Evolutionary conservation across 2,888 invertebrate genomes (phyloP).

Genomic region (Apotomis turbidana): DNA sequence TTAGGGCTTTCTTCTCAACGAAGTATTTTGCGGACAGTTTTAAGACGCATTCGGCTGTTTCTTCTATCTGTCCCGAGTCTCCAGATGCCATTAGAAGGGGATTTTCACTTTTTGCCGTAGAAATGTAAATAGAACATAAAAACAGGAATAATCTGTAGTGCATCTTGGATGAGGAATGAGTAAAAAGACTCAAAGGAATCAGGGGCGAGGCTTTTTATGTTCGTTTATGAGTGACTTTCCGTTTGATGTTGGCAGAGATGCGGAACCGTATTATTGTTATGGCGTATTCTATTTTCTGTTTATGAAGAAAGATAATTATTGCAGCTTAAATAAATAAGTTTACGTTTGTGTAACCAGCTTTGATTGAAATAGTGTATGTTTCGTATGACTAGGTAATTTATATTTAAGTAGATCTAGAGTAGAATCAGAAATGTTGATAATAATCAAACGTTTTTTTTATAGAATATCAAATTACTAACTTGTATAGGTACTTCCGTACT

Average conservation of each 20-base stretch:
- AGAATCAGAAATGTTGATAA: no score
- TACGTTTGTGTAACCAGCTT: no score
- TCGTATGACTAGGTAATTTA: no score
- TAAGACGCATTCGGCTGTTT: conserved; percentile 79
- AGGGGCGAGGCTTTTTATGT: conserved; percentile 21
- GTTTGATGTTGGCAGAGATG: conserved; percentile 29
- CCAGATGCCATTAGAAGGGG: conserved; percentile 68
- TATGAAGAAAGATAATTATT: not conserved
- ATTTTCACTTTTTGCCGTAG: conserved; percentile 61
- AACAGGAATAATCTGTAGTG: conserved; percentile 45
- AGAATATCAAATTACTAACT: no score
- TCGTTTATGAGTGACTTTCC: conserved; percentile 15
- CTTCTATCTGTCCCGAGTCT: conserved; percentile 68
- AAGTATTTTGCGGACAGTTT: conserved; percentile 81
- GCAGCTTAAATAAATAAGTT: no score
- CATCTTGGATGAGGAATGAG: conserved; percentile 51
- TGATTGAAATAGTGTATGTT: no score
- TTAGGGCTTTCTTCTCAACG: conserved; percentile 77
- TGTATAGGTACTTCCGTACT: no score
- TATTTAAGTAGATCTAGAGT: no score
- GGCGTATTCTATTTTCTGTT: conserved; percentile 9
- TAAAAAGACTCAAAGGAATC: conserved; percentile 20
- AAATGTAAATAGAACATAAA: conserved; percentile 54
- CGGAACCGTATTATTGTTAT: conserved; percentile 19
- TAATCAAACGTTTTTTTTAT: no score